Evolutionary conservation across 2,797 vertebrate species (phyloP).

Genomic region (Serranus cabrilla): DNA sequence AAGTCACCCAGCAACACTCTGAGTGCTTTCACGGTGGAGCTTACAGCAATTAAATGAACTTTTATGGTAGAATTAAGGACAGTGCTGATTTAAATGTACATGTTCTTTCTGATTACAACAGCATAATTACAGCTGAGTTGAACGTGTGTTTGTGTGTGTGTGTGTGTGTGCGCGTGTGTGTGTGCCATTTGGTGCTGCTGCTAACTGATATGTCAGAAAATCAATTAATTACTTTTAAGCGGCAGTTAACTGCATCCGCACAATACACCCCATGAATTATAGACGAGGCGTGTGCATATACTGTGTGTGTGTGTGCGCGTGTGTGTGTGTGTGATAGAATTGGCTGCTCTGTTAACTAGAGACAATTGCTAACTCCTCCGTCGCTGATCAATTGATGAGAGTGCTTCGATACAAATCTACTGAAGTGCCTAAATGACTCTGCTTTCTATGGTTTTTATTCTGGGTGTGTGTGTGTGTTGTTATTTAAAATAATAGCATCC

Average conservation of each 20-base stretch:
- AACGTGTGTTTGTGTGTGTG: conserved; percentile 20
- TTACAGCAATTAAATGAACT: too few relatives aligned
- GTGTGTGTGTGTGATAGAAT: conserved; percentile 51
- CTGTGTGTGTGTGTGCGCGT: conserved; percentile 34
- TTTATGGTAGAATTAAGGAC: neutral
- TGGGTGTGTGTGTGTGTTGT: conserved; percentile 5
- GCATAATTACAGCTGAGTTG: too few relatives aligned
- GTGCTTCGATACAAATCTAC: conserved; percentile 66
- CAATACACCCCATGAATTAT: conserved; percentile 95
- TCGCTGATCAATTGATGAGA: conserved; percentile 75
- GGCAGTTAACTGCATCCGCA: conserved; percentile 94
- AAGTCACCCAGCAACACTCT: conserved; percentile 16
- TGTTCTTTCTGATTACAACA: too few relatives aligned
- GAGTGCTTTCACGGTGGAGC: too few relatives aligned
- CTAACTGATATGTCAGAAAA: conserved; percentile 99
- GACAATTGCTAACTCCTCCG: conserved; percentile 67
- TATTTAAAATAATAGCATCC: too few relatives aligned
- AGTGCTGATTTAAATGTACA: neutral
- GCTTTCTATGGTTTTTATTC: neutral
- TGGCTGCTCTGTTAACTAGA: conserved; percentile 78
- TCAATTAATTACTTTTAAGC: conserved; percentile 99
- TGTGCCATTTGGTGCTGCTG: conserved; percentile 86
- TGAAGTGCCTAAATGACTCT: conserved; percentile 48
- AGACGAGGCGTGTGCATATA: conserved; percentile 84
- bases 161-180: conserved; percentile 50